Percentiles rank a stretch among this genome's conserved stretches.
Evolutionary conservation across 2,888 invertebrate species (phyloP).

Genomic region (Clostera curtula): DNA sequence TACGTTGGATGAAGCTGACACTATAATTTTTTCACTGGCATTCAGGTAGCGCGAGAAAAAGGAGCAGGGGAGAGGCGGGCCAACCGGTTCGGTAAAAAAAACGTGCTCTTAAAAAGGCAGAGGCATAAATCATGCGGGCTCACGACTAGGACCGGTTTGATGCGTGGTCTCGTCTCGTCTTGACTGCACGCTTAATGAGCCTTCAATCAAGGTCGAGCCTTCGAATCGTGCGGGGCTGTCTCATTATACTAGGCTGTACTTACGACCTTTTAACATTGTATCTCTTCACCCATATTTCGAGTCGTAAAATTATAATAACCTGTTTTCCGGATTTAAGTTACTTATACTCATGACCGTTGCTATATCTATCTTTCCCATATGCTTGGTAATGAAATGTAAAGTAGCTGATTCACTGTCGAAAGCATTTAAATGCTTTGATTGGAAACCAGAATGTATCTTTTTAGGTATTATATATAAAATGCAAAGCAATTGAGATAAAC

Average conservation of each 20-base stretch:
- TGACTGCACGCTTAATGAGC: slow-evolving; percentile 56
- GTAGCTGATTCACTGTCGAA: slow-evolving; percentile 2
- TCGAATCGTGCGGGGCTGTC: slow-evolving; percentile 35
- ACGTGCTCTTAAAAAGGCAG: slow-evolving; percentile 48
- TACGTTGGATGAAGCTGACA: slow-evolving; percentile 57
- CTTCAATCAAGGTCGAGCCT: slow-evolving; percentile 68
- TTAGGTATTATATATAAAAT: no score
- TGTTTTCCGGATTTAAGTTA: slow-evolving; percentile 6
- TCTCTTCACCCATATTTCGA: slow-evolving; percentile 3
- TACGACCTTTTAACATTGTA: slow-evolving; percentile 17
- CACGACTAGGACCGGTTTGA: slow-evolving; percentile 58
- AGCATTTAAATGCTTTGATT: slow-evolving; percentile 7
- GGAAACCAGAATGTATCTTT: slow-evolving; percentile 4
- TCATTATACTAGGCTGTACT: slow-evolving; percentile 41
- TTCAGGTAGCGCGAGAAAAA: slow-evolving; percentile 68
- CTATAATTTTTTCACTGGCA: slow-evolving; percentile 57
- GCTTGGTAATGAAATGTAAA: slow-evolving; percentile 6
- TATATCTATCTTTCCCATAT: slow-evolving; percentile 2
- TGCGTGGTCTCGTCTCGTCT: slow-evolving; percentile 41
- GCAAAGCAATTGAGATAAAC: slow-evolving; percentile 13
- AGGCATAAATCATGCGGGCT: slow-evolving; percentile 69
- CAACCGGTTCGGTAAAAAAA: slow-evolving; percentile 57
- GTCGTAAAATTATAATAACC: slow-evolving; percentile 6
- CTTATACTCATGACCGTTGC: slow-evolving; percentile 7
- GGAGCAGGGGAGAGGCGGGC: slow-evolving; percentile 38